A percentile compares a stretch with the other conserved stretches of the same genome.
phyloP scores from a whole-genome alignment of 1,140 invertebrate species.

The Atta colombica region DNA sequence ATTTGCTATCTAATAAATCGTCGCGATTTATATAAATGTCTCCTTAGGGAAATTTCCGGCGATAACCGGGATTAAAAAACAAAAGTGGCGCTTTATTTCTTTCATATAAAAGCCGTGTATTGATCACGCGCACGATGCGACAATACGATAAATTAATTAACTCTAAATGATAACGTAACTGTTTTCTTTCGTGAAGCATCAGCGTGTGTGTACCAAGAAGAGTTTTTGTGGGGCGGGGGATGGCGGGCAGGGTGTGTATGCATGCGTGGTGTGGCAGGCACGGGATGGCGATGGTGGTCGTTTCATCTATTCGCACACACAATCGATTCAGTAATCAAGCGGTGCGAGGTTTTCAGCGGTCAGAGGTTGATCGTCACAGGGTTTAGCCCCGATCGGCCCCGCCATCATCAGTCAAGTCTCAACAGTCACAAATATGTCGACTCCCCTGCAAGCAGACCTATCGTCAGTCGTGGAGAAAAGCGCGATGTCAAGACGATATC shows the following conservation, averaged over 20 bases:
- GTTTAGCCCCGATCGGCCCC: slow-evolving; percentile 79
- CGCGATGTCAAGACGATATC: slow-evolving; percentile 38
- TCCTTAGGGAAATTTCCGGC: neutral
- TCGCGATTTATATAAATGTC: slow-evolving; percentile 15
- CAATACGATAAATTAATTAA: slow-evolving; percentile 43
- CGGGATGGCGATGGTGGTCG: slow-evolving; percentile 57
- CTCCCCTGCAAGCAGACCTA: slow-evolving; percentile 86
- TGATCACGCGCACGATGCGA: slow-evolving; percentile 3
- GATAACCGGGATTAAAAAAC: neutral
- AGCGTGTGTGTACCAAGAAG: slow-evolving; percentile 42
- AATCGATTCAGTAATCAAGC: slow-evolving; percentile 79
- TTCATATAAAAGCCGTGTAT: slow-evolving; percentile 47
- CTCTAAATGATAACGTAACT: slow-evolving; percentile 47
- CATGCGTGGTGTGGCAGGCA: slow-evolving; percentile 58
- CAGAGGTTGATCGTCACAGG: slow-evolving; percentile 79
- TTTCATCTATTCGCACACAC: slow-evolving; percentile 58
- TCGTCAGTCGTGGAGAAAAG: slow-evolving; percentile 76
- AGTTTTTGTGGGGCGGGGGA: slow-evolving; percentile 21
- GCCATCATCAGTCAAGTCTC: slow-evolving; percentile 80
- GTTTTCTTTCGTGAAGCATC: slow-evolving; percentile 47
- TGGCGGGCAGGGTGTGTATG: slow-evolving; percentile 40
- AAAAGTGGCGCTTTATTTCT: slow-evolving; percentile 50
- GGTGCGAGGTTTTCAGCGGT: slow-evolving; percentile 76
- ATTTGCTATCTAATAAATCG: slow-evolving; percentile 3
- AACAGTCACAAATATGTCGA: slow-evolving; percentile 86